Percentiles rank a stretch among this genome's conserved stretches.
Evolutionary conservation across 2,797 vertebrate species (phyloP).

Genomic region (Nannoperca australis): DNA sequence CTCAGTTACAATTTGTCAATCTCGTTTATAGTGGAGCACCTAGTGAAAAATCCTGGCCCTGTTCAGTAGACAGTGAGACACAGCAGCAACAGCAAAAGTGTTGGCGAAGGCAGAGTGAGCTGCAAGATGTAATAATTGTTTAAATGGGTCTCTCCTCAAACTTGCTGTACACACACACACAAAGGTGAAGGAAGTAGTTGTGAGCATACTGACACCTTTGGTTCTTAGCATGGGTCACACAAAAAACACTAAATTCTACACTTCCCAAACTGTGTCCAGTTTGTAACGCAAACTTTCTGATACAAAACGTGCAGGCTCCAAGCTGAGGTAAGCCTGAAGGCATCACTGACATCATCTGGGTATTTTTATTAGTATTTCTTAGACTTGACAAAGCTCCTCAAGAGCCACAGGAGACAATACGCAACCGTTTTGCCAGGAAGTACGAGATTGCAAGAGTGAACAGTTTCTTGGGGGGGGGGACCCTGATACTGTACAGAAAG

Average conservation of each 20-base stretch:
- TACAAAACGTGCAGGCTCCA: background rate
- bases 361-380: background rate
- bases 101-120: background rate
- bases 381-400: background rate
- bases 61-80: background rate
- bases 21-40: background rate
- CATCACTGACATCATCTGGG: background rate
- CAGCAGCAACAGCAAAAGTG: no score
- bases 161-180: background rate
- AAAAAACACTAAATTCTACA: background rate
- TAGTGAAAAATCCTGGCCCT: background rate
- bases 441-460: no score
- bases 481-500: background rate
- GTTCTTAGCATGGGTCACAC: background rate
- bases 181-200: background rate
- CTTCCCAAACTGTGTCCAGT: background rate
- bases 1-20: background rate
- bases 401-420: background rate
- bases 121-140: background rate
- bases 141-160: no score
- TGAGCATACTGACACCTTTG: background rate
- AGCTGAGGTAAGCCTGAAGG: background rate
- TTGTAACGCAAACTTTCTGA: background rate
- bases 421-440: background rate
- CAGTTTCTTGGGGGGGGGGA: no score